phyloP scores from a whole-genome alignment of 2,797 vertebrate species.

The Gymnoscopelus braueri region DNA sequence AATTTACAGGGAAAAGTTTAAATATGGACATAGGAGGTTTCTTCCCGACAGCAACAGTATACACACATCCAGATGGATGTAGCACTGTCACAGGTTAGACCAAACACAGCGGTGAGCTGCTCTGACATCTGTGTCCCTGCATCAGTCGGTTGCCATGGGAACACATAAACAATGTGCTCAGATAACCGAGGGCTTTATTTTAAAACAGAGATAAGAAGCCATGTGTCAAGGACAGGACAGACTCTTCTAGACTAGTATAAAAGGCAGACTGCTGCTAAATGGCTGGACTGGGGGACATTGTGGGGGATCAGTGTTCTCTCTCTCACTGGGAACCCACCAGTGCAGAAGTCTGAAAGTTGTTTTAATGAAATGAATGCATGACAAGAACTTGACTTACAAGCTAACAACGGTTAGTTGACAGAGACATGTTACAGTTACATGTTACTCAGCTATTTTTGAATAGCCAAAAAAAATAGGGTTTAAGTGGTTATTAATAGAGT shows the following conservation, averaged over 20 bases:
- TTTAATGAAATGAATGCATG: no score
- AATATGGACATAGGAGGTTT: no score
- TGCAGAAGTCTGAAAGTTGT: no score
- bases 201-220: conserved; percentile 49
- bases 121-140: conserved; percentile 32
- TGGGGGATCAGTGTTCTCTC: no score
- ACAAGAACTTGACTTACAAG: no score
- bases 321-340: no score
- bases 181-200: conserved; percentile 39
- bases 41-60: neutral
- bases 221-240: conserved; percentile 32
- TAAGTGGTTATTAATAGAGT: no score
- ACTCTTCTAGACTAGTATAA: conserved; percentile 26
- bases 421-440: no score
- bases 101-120: conserved; percentile 30
- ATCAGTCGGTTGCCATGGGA: conserved; percentile 41
- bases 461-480: no score
- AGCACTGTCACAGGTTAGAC: conserved; percentile 28
- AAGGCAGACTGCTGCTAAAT: neutral
- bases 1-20: no score
- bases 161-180: conserved; percentile 49
- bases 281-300: neutral
- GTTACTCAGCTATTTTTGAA: no score
- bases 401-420: no score
- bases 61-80: conserved; percentile 46